Conservation (phyloP, 1,140 invertebrate genomes). For the Drosophila pruinosa region DNA sequence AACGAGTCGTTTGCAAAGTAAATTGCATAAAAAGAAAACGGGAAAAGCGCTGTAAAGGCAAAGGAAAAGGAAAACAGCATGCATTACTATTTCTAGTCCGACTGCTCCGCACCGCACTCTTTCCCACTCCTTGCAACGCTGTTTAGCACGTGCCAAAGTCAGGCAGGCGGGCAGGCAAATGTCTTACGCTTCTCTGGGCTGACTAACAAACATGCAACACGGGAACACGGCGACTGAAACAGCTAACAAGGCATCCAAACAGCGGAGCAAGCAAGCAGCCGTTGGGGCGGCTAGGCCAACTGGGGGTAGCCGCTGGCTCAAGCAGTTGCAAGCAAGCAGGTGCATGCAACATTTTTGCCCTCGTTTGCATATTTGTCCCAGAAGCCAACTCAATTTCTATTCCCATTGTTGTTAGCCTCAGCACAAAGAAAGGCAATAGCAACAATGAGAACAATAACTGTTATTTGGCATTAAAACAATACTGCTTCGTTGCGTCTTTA, state of each 20-base stretch:
- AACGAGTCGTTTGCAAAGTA: constrained; percentile 73
- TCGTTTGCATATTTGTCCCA: constrained; percentile 56
- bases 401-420: background rate
- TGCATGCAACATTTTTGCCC: constrained; percentile 16
- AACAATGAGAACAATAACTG: background rate
- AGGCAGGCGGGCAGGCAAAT: constrained; percentile 69
- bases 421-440: background rate
- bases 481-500: constrained; percentile 1
- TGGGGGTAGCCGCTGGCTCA: background rate
- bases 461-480: constrained; percentile 17
- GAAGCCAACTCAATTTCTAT: background rate
- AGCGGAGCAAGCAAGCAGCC: constrained; percentile 18
- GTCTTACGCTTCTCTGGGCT: constrained; percentile 66
- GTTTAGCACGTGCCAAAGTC: constrained; percentile 65
- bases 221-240: constrained; percentile 31
- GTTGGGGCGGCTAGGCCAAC: background rate
- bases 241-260: constrained; percentile 65
- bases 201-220: constrained; percentile 69
- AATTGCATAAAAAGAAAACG: constrained; percentile 62
- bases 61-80: constrained; percentile 27
- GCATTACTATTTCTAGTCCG: constrained; percentile 17
- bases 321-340: constrained; percentile 12
- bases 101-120: background rate
- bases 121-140: background rate
- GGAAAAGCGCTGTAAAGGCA: constrained; percentile 20